These are phyloP conservation scores for Dolomedes plantarius DNA, from an alignment of 2,888 invertebrate genomes.

Conservation along the genomic window DNA sequence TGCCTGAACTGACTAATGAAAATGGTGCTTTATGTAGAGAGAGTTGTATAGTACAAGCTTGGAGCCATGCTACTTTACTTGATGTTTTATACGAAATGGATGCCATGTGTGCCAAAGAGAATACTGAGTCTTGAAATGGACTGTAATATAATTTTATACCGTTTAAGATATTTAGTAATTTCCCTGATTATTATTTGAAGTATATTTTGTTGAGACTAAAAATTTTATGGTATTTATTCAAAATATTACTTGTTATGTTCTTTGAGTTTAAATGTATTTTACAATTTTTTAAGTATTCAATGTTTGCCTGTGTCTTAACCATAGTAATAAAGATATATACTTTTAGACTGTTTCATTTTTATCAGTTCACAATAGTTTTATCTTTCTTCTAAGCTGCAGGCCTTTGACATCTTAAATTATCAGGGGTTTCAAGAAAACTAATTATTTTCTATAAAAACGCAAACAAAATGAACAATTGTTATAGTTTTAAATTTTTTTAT, in stretches of 20 bases:
- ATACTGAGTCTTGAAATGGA: neutral
- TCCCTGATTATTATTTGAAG: neutral
- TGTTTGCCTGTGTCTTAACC: no score
- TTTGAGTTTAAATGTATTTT: neutral
- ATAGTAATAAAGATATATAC: neutral
- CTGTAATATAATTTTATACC: neutral
- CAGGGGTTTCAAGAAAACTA: no score
- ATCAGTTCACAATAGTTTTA: no score
- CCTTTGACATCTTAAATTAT: no score
- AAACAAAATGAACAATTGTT: no score
- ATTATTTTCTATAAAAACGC: no score
- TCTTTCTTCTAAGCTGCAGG: no score
- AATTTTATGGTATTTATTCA: neutral
- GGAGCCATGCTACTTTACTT: conserved; percentile 92
- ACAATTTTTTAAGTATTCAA: neutral
- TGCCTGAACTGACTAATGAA: conserved; percentile 96
- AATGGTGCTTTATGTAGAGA: conserved; percentile 88
- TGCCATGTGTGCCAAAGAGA: conserved; percentile 31
- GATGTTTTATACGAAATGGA: conserved; percentile 82
- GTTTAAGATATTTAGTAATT: conserved; percentile 1
- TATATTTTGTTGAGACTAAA: neutral
- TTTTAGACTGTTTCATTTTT: neutral
- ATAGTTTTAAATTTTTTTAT: no score
- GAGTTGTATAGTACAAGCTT: conserved; percentile 96
- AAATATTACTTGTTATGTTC: neutral